Evolutionary conservation across 2,113 vertebrate species (phyloP), one percentile per base, ranked within the genome.

Genomic region (Pedetes capensis): DNA sequence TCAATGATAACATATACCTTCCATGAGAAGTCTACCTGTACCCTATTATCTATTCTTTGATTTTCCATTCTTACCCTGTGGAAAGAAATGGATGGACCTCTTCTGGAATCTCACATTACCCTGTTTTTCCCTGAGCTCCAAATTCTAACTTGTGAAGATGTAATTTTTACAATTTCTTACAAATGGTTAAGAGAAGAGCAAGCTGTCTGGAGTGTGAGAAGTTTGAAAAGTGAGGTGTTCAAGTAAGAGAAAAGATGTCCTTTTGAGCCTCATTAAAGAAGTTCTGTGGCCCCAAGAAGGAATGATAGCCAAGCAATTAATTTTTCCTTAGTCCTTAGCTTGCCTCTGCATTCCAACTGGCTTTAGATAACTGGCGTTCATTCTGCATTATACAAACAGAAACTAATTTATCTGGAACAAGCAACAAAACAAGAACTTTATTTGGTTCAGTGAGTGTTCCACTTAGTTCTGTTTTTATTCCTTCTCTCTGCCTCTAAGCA

Each of bases 301-400:
- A 94, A 87, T 44, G 72, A 61, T 90, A 76, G 61, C 59, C 75
- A 95, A 96, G 57, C 88, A 91, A 85, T 90, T 92, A 55, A 86
- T 88, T 95, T 75, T 74, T 74, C 63, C 76, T 72, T 79, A 92
- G 78, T 83, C 84, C 59, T 90, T 71, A 91, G 90, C 76, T 88
- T 76, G 85, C 53, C 53, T 93, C 90, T 88, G 53, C 96, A 95
- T 94, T 96, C 97, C 55, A 7, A 76, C 14, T 95, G 93, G 92
- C 93, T 95, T 96, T 94, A 82, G 61, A 92, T 80, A 93, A 93
- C 87, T 95, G 96, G 91, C 23, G 0, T 91, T 83, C 71, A 89
- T 86, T 93, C 94, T 89, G 64, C 37, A 66, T 61, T 95, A 81
- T 66, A 95, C 95, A 97, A 97, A 96, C 96, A 96, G 85, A 97